These are phyloP conservation scores for Hippocampus kuda DNA, from an alignment of 2,797 vertebrate species.

Conservation along the genomic window DNA sequence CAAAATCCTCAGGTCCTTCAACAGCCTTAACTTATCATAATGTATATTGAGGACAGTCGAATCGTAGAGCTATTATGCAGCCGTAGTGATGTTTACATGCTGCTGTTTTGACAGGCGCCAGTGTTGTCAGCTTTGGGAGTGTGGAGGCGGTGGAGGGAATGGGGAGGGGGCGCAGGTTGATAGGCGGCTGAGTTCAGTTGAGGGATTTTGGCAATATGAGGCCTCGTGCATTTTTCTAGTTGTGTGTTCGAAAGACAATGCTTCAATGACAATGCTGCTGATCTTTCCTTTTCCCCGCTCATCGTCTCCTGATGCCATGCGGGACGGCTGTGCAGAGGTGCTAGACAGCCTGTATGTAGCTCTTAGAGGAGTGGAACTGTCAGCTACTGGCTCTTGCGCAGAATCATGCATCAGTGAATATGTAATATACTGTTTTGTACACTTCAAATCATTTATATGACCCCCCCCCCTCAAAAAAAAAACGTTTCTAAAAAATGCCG, in stretches of 20 bases:
- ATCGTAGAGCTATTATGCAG: slow-evolving; percentile 41
- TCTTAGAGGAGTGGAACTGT: slow-evolving; percentile 54
- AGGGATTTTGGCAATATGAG: slow-evolving; percentile 57
- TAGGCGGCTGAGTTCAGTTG: slow-evolving; percentile 33
- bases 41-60: slow-evolving; percentile 56
- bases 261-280: slow-evolving; percentile 63
- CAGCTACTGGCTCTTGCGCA: slow-evolving; percentile 57
- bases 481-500: slow-evolving; percentile 67
- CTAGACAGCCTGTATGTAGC: slow-evolving; percentile 55
- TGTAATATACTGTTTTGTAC: slow-evolving; percentile 75
- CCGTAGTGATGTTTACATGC: slow-evolving; percentile 50
- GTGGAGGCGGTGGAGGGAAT: background rate
- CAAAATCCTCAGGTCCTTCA: slow-evolving; percentile 76
- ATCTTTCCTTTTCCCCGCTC: slow-evolving; percentile 53
- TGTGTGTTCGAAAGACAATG: slow-evolving; percentile 45
- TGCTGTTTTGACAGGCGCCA: slow-evolving; percentile 45
- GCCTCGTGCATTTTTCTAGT: slow-evolving; percentile 56
- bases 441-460: slow-evolving; percentile 72
- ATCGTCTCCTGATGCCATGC: slow-evolving; percentile 62
- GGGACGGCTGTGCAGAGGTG: slow-evolving; percentile 47
- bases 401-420: slow-evolving; percentile 59
- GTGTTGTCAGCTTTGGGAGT: slow-evolving; percentile 15
- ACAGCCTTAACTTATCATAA: slow-evolving; percentile 75
- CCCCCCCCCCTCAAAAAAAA: slow-evolving; percentile 13
- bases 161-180: slow-evolving; percentile 4